phyloP scores from a whole-genome alignment of 2,888 invertebrate species.

The Notodonta ziczac region DNA sequence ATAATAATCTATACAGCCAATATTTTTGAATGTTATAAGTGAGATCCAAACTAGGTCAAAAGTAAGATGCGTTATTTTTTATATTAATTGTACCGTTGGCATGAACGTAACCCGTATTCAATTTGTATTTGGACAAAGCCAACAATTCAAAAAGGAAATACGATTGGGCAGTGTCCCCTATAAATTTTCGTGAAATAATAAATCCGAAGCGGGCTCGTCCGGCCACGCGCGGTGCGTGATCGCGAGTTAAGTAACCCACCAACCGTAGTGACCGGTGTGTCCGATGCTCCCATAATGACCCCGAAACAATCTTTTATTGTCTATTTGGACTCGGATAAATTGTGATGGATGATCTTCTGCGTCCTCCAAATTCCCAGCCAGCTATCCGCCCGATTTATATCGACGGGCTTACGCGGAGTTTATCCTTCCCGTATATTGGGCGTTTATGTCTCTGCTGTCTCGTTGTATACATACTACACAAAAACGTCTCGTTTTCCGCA shows the following conservation, averaged over 20 bases:
- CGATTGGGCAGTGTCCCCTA: neutral
- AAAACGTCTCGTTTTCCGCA: constrained; percentile 66
- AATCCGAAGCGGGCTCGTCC: constrained; percentile 37
- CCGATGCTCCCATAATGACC: constrained; percentile 66
- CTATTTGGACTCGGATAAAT: constrained; percentile 75
- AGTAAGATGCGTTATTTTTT: too few relatives aligned
- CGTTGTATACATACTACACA: constrained; percentile 47
- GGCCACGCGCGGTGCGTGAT: constrained; percentile 41
- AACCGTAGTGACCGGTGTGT: constrained; percentile 38
- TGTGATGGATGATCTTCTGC: constrained; percentile 73
- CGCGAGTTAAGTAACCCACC: constrained; percentile 62
- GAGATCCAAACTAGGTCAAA: too few relatives aligned
- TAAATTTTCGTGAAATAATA: constrained; percentile 31
- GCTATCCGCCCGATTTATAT: constrained; percentile 64
- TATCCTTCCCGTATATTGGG: constrained; percentile 50
- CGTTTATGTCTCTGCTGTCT: constrained; percentile 46
- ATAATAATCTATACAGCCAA: too few relatives aligned
- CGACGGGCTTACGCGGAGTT: constrained; percentile 39
- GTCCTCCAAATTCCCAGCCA: constrained; percentile 64
- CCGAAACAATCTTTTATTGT: constrained; percentile 75
- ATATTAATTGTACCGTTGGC: too few relatives aligned
- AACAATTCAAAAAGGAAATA: neutral
- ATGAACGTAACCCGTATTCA: too few relatives aligned
- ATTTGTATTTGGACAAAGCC: too few relatives aligned
- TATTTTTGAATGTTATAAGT: too few relatives aligned